A percentile compares a stretch with the other conserved stretches of the same genome.
These are phyloP conservation scores for Poecile montanus DNA, from an alignment of 2,797 vertebrate genomes.

Conservation along the genomic window DNA sequence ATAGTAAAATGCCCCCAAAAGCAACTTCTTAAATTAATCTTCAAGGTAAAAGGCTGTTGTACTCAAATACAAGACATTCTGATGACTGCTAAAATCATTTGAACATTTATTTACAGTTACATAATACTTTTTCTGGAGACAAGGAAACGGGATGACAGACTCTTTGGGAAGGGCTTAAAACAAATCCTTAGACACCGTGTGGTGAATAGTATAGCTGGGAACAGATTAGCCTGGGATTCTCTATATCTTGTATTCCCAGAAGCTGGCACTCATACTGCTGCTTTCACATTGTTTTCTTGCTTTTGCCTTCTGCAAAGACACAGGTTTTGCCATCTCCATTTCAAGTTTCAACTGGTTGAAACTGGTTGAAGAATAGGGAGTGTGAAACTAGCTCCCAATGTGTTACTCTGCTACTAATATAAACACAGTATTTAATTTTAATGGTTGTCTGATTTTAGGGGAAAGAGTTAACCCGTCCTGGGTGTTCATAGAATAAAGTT, in stretches of 20 bases:
- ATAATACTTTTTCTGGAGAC: constrained; percentile 30
- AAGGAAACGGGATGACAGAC: neutral
- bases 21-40: constrained; percentile 32
- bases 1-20: neutral
- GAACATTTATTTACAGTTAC: constrained; percentile 47
- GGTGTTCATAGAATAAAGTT: neutral
- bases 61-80: neutral
- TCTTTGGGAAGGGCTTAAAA: constrained; percentile 44
- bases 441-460: neutral
- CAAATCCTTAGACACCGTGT: constrained; percentile 22
- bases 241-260: constrained; percentile 22
- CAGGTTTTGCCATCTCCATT: neutral
- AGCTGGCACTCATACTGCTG: neutral
- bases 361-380: neutral
- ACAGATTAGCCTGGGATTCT: constrained; percentile 42
- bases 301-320: neutral
- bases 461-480: neutral
- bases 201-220: constrained; percentile 2
- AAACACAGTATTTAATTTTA: neutral
- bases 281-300: constrained; percentile 11
- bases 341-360: neutral
- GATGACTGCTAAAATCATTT: constrained; percentile 23
- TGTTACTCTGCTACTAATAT: neutral
- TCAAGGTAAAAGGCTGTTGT: neutral
- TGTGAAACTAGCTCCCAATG: neutral